Evolutionary conservation across 2,888 invertebrate species (phyloP).

Genomic region (Lumbricus terrestris): DNA sequence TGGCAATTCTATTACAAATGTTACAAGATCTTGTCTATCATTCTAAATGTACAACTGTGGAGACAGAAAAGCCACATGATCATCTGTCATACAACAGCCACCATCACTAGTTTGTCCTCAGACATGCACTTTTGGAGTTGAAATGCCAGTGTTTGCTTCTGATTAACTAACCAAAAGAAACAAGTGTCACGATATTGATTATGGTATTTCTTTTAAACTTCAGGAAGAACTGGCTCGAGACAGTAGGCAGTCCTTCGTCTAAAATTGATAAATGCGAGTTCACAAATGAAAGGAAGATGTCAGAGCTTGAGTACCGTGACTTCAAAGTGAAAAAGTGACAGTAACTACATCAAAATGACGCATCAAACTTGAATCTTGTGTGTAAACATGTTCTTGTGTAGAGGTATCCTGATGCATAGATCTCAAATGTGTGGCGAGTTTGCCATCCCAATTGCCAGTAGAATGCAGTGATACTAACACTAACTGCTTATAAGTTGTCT

Average conservation of each 20-base stretch:
- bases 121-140: too few relatives aligned
- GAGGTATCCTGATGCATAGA: neutral
- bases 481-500: neutral
- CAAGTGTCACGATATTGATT: neutral
- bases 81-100: neutral
- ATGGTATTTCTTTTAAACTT: neutral
- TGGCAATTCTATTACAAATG: neutral
- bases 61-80: neutral
- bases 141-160: too few relatives aligned
- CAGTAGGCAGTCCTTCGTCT: constrained; percentile 16
- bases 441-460: neutral
- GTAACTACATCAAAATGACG: neutral
- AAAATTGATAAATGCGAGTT: constrained; percentile 22
- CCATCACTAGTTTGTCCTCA: neutral
- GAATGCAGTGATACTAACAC: neutral
- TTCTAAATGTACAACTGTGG: neutral
- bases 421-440: neutral
- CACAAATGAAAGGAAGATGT: constrained; percentile 17
- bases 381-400: neutral
- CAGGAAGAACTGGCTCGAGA: constrained; percentile 23
- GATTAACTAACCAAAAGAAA: neutral
- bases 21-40: too few relatives aligned
- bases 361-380: neutral
- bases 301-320: constrained; percentile 16
- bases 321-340: constrained; percentile 5